Evolutionary conservation across 1,140 invertebrate genomes (phyloP).

Genomic region (Drosophila athabasca): DNA sequence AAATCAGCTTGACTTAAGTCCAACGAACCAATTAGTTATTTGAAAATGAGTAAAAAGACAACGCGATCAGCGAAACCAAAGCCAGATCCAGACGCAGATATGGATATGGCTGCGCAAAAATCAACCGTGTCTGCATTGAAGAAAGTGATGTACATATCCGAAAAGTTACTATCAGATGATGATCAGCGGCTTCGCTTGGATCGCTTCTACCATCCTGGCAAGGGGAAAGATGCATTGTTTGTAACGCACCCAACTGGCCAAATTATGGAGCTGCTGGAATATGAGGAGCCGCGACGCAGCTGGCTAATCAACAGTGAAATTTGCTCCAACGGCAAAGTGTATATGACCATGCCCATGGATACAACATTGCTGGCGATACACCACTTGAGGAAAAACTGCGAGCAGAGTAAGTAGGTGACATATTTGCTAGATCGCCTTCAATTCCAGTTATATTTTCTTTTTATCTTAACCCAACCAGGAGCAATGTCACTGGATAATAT

Average conservation of each 20-base stretch:
- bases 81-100: slow-evolving; percentile 52
- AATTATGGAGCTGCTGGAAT: slow-evolving; percentile 88
- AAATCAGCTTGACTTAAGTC: too few species aligned
- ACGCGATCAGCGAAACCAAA: slow-evolving; percentile 59
- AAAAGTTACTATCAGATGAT: slow-evolving; percentile 49
- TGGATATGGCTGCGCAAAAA: slow-evolving; percentile 18
- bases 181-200: slow-evolving; percentile 54
- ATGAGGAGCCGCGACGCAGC: slow-evolving; percentile 87
- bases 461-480: slow-evolving; percentile 74
- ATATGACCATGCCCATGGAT: slow-evolving; percentile 89
- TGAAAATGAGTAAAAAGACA: slow-evolving; percentile 61
- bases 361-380: slow-evolving; percentile 88
- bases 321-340: slow-evolving; percentile 89
- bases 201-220: slow-evolving; percentile 73
- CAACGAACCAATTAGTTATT: slow-evolving; percentile 2
- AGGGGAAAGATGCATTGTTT: slow-evolving; percentile 55
- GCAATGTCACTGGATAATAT: slow-evolving; percentile 89
- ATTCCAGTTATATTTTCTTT: not conserved
- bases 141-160: slow-evolving; percentile 68
- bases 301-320: slow-evolving; percentile 89
- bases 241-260: slow-evolving; percentile 74
- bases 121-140: slow-evolving; percentile 36
- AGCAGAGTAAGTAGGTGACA: slow-evolving; percentile 19
- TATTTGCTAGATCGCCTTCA: not conserved
- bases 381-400: slow-evolving; percentile 85